phyloP scores from a whole-genome alignment of 2,888 invertebrate species.

The Microctonus brassicae region DNA sequence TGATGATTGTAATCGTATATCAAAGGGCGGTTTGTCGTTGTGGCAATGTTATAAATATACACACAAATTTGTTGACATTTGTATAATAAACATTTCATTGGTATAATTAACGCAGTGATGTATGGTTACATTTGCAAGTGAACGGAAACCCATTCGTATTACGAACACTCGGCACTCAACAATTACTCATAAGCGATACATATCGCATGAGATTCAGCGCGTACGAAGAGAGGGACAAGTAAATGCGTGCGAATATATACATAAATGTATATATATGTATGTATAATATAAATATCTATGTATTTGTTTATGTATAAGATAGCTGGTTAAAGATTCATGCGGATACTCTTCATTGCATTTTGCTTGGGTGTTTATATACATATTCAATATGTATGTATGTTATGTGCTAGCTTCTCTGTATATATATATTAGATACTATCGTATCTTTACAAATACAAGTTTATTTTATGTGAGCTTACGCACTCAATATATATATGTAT shows the following conservation, averaged over 20 bases:
- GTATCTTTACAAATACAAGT: too few species aligned
- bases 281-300: too few species aligned
- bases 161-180: conserved; percentile 60
- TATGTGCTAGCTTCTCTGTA: too few species aligned
- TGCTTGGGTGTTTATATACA: too few species aligned
- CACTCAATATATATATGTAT: too few species aligned
- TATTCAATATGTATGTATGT: too few species aligned
- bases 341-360: too few species aligned
- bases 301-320: too few species aligned
- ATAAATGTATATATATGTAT: conserved; percentile 33
- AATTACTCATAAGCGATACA: conserved; percentile 63
- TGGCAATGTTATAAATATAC: conserved; percentile 43
- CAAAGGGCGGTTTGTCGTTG: conserved; percentile 26
- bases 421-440: too few species aligned
- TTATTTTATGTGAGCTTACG: too few species aligned
- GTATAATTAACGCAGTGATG: conserved; percentile 65
- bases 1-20: conserved; percentile 40
- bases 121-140: conserved; percentile 60
- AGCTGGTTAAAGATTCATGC: too few species aligned
- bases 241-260: conserved; percentile 43
- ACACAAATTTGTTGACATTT: conserved; percentile 61
- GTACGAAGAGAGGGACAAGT: conserved; percentile 45
- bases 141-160: conserved; percentile 64
- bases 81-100: conserved; percentile 62
- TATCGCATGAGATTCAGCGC: conserved; percentile 55